These are phyloP conservation scores for Thalassarche chlororhynchos DNA, from an alignment of 2,113 vertebrate species.

Conservation along the genomic window DNA sequence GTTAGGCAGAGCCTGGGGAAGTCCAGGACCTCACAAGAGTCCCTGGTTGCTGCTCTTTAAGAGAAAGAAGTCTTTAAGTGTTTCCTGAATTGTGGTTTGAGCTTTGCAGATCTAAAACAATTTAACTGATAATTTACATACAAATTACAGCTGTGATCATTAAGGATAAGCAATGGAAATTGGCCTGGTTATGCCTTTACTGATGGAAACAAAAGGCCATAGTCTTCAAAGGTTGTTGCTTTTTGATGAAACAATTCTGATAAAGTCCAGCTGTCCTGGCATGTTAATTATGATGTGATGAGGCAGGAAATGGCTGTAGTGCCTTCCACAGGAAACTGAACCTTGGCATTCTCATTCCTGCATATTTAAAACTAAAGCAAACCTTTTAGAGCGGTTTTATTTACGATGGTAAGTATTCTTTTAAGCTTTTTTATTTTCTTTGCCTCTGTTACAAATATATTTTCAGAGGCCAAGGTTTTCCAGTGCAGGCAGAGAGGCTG, in stretches of 20 bases:
- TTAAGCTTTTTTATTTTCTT: not conserved
- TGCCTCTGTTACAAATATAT: not conserved
- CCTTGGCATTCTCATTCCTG: slow-evolving; percentile 66
- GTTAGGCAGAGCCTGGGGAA: not conserved
- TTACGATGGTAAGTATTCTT: not conserved
- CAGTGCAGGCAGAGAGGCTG: not conserved
- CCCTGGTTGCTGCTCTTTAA: not conserved
- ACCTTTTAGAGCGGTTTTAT: slow-evolving; percentile 1
- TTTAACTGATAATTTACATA: slow-evolving; percentile 52
- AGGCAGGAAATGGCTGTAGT: slow-evolving; percentile 65
- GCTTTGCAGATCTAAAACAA: not conserved
- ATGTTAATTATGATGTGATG: slow-evolving; percentile 70
- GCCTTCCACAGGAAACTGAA: slow-evolving; percentile 60
- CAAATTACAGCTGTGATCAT: slow-evolving; percentile 48
- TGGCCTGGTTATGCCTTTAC: slow-evolving; percentile 36
- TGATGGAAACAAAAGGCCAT: slow-evolving; percentile 55
- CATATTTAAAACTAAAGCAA: slow-evolving; percentile 47
- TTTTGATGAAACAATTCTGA: slow-evolving; percentile 70
- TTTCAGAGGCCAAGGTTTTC: not conserved
- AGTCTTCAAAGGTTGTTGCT: slow-evolving; percentile 63
- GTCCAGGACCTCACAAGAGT: not conserved
- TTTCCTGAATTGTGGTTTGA: slow-evolving; percentile 12
- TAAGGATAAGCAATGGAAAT: slow-evolving; percentile 55
- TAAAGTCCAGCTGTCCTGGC: slow-evolving; percentile 72
- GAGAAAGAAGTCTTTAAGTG: not conserved